phyloP scores from a whole-genome alignment of 2,113 vertebrate genomes.

The Oceanites oceanicus region DNA sequence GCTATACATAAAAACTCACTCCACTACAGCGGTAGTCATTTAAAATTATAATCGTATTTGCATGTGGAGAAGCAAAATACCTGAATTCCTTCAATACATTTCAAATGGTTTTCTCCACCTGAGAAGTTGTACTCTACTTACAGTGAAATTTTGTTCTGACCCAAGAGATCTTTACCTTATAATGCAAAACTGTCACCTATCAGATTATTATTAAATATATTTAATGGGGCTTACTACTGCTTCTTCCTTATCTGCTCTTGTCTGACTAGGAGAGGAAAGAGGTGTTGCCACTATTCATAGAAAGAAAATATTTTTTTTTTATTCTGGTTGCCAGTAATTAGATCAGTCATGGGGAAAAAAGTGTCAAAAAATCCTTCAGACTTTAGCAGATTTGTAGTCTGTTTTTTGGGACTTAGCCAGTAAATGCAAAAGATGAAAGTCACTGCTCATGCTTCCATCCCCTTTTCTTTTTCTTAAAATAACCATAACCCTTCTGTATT shows the following conservation, averaged over 20 bases:
- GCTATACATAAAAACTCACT: not conserved
- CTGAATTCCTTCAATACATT: not conserved
- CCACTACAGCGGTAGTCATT: not conserved
- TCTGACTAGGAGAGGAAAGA: not conserved
- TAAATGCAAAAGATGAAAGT: not conserved
- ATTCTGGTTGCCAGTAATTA: not conserved
- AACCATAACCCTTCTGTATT: not conserved
- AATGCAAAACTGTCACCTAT: not conserved
- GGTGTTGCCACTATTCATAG: not conserved
- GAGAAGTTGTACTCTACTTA: not conserved
- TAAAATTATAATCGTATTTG: not conserved
- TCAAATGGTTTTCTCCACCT: not conserved
- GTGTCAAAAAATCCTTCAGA: not conserved
- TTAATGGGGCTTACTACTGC: not conserved
- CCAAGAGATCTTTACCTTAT: not conserved
- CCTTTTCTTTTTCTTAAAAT: not conserved
- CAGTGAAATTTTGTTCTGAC: not conserved
- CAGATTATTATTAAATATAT: not conserved
- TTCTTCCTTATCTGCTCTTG: not conserved
- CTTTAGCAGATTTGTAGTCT: not conserved
- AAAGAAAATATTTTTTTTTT: not conserved
- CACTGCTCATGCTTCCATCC: not conserved
- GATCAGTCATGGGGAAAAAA: not conserved
- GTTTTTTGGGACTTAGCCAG: not conserved
- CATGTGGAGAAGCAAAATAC: not conserved